Conservation (phyloP, 2,888 invertebrate genomes). For the Agonopterix heracliana region DNA sequence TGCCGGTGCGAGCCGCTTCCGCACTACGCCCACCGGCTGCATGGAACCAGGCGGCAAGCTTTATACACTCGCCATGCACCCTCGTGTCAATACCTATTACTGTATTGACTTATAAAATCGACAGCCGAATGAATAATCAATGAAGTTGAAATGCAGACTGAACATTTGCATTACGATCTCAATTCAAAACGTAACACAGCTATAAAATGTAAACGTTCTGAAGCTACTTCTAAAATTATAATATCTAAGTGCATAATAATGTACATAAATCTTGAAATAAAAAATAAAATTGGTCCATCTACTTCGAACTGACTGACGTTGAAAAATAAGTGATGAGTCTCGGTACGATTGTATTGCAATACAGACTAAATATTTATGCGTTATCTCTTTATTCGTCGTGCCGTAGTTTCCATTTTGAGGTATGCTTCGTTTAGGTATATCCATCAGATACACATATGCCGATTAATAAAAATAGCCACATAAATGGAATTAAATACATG, state of each 20-base stretch:
- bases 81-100: too few species aligned
- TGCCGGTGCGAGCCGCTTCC: slow-evolving; percentile 49
- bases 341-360: slow-evolving; percentile 42
- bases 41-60: neutral
- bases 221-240: neutral
- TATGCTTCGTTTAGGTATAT: slow-evolving; percentile 24
- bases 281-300: slow-evolving; percentile 13
- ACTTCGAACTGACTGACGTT: slow-evolving; percentile 43
- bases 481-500: slow-evolving; percentile 16
- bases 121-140: too few species aligned
- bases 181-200: too few species aligned
- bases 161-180: too few species aligned
- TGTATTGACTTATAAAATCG: too few species aligned
- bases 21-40: slow-evolving; percentile 38
- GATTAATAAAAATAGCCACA: slow-evolving; percentile 17
- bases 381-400: slow-evolving; percentile 36
- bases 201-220: neutral
- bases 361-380: slow-evolving; percentile 52
- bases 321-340: slow-evolving; percentile 51
- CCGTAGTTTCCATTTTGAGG: slow-evolving; percentile 28
- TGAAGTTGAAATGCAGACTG: too few species aligned
- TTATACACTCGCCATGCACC: too few species aligned
- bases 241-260: neutral
- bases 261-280: slow-evolving; percentile 9
- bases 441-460: slow-evolving; percentile 18